Percentiles rank a stretch among this genome's conserved stretches.
phyloP scores from a whole-genome alignment of 2,113 vertebrate genomes.

The Dromas ardeola region DNA sequence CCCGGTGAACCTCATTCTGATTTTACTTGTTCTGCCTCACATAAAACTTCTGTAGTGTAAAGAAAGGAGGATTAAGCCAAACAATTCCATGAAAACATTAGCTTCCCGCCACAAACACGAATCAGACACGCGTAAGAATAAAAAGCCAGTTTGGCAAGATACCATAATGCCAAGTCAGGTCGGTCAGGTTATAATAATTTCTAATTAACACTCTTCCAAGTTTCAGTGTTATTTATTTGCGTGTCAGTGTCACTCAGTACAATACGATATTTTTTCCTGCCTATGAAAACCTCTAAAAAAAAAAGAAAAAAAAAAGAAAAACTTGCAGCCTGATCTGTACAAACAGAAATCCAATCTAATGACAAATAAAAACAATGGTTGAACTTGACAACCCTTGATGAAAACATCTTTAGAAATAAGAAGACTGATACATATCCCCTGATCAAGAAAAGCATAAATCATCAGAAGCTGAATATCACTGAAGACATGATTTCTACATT shows the following conservation, averaged over 20 bases:
- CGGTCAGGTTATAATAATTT: conserved; percentile 58
- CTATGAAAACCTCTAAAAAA: not conserved
- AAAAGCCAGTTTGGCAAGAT: conserved; percentile 48
- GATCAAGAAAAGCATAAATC: not conserved
- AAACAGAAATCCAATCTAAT: not conserved
- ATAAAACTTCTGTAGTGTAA: not conserved
- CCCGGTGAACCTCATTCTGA: not conserved
- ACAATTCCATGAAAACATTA: conserved; percentile 25
- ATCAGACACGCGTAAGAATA: conserved; percentile 36
- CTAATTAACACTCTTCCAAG: conserved; percentile 60
- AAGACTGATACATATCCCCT: not conserved
- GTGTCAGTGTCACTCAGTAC: conserved; percentile 7
- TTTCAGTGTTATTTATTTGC: conserved; percentile 59
- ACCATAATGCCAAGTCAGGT: conserved; percentile 39
- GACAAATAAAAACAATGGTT: not conserved
- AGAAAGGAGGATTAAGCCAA: conserved; percentile 12
- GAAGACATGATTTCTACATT: not conserved
- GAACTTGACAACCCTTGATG: not conserved
- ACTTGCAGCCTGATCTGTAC: not conserved
- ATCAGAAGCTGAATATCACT: not conserved
- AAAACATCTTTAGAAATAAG: not conserved
- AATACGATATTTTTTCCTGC: not conserved
- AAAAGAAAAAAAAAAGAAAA: not conserved
- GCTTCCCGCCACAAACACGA: conserved; percentile 38
- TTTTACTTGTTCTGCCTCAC: not conserved